These are phyloP conservation scores for Microctenopoma lineatum DNA, from an alignment of 2,797 vertebrate genomes.

Conservation along the genomic window DNA sequence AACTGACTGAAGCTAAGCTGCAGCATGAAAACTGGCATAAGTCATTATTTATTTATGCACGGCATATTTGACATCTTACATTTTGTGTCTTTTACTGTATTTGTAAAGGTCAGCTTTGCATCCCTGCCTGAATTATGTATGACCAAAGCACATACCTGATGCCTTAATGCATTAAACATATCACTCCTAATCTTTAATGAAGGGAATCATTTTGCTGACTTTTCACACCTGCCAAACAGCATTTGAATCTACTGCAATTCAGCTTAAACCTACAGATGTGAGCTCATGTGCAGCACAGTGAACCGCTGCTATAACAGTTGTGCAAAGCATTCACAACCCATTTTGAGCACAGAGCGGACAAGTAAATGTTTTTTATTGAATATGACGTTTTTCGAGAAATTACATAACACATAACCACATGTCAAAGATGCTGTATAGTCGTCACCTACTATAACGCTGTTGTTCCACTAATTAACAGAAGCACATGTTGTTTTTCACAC, in stretches of 20 bases:
- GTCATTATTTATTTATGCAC: constrained; percentile 15
- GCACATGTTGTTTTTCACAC: constrained; percentile 11
- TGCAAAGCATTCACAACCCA: constrained; percentile 31
- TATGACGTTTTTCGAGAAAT: constrained; percentile 59
- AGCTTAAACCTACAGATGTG: constrained; percentile 26
- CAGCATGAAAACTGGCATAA: constrained; percentile 15
- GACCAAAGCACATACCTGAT: constrained; percentile 40
- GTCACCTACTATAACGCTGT: constrained; percentile 47
- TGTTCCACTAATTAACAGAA: constrained; percentile 32
- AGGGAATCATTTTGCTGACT: constrained; percentile 38
- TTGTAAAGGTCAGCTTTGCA: constrained; percentile 66
- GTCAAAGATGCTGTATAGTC: constrained; percentile 49
- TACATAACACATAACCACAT: constrained; percentile 55
- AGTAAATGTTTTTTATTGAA: constrained; percentile 71
- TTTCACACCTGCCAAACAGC: constrained; percentile 50
- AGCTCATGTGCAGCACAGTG: constrained; percentile 8
- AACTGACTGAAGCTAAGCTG: neutral
- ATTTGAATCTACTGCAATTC: constrained; percentile 35
- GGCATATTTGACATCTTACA: constrained; percentile 4
- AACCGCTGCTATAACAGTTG: neutral
- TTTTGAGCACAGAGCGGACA: constrained; percentile 21
- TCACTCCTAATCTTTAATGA: constrained; percentile 53
- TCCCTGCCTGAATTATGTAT: constrained; percentile 42
- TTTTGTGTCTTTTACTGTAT: constrained; percentile 29
- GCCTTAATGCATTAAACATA: constrained; percentile 65